These are phyloP conservation scores for Muschampia plurimacula DNA, from an alignment of 2,888 invertebrate species.

Conservation along the genomic window DNA sequence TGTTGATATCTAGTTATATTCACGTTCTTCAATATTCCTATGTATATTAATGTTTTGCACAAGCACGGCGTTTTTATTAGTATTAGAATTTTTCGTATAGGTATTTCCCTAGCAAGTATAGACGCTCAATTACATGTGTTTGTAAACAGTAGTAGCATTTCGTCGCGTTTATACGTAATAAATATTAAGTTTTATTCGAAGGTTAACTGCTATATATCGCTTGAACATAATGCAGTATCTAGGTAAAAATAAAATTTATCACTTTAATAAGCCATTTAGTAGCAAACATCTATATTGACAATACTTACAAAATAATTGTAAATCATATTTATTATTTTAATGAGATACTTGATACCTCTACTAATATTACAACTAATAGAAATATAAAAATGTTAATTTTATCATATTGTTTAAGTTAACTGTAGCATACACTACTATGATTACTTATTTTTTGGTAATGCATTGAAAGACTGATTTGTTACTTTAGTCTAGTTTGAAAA, in stretches of 20 bases:
- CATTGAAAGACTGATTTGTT: conserved; percentile 85
- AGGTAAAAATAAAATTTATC: conserved; percentile 7
- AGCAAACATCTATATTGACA: conserved; percentile 3
- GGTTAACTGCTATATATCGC: conserved; percentile 34
- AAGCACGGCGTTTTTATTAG: conserved; percentile 75
- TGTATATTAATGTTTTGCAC: conserved; percentile 66
- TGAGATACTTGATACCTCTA: conserved; percentile 43
- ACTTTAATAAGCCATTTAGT: not conserved
- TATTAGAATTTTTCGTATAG: conserved; percentile 51
- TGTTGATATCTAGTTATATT: conserved; percentile 73
- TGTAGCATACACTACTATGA: conserved; percentile 51
- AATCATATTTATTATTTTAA: conserved; percentile 39
- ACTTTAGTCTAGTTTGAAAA: conserved; percentile 85
- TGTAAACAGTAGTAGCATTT: conserved; percentile 51
- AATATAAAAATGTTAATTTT: conserved; percentile 54
- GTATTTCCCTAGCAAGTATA: conserved; percentile 61
- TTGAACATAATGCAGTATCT: conserved; percentile 20
- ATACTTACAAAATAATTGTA: conserved; percentile 26
- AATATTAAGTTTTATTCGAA: conserved; percentile 42
- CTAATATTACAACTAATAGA: conserved; percentile 46
- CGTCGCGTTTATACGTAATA: conserved; percentile 56
- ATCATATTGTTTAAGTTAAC: conserved; percentile 64
- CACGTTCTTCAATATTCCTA: conserved; percentile 57
- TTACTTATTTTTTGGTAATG: conserved; percentile 78
- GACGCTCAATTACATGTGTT: conserved; percentile 77